These are phyloP conservation scores for Drosophila acutilabella DNA, from an alignment of 2,888 invertebrate genomes.

Conservation along the genomic window DNA sequence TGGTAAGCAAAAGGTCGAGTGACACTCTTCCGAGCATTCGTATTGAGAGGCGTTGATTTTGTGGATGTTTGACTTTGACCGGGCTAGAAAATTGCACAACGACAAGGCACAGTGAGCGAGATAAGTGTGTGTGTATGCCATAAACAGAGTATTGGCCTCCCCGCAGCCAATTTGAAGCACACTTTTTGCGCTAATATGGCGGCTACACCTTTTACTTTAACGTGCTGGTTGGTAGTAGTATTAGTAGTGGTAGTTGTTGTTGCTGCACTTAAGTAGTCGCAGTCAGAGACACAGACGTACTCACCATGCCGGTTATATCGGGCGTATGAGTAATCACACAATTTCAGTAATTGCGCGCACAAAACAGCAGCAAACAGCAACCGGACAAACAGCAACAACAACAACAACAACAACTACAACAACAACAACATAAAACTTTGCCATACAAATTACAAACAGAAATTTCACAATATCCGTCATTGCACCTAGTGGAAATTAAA, in stretches of 20 bases:
- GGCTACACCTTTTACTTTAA: conserved; percentile 75
- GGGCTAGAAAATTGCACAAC: conserved; percentile 61
- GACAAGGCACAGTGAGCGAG: conserved; percentile 20
- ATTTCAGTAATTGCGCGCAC: conserved; percentile 77
- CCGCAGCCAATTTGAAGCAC: conserved; percentile 76
- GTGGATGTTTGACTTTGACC: conserved; percentile 74
- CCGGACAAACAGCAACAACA: conserved; percentile 35
- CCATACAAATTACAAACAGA: conserved; percentile 75
- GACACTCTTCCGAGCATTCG: conserved; percentile 69
- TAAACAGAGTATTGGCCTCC: conserved; percentile 79
- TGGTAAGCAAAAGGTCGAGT: conserved; percentile 70
- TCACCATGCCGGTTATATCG: conserved; percentile 77
- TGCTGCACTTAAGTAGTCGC: conserved; percentile 53
- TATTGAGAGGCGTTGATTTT: conserved; percentile 45
- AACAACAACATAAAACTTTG: conserved; percentile 22
- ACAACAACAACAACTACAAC: conserved; percentile 33
- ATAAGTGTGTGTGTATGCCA: conserved; percentile 50
- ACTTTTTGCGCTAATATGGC: conserved; percentile 76
- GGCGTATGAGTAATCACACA: conserved; percentile 79
- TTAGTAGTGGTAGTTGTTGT: conserved; percentile 4
- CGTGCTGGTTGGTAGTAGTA: conserved; percentile 11
- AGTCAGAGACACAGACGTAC: conserved; percentile 35
- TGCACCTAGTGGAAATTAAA: conserved; percentile 76
- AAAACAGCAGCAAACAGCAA: conserved; percentile 46
- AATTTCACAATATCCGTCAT: conserved; percentile 81